Conservation (phyloP, 1,140 invertebrate genomes). For the Drosophila repletoides region DNA sequence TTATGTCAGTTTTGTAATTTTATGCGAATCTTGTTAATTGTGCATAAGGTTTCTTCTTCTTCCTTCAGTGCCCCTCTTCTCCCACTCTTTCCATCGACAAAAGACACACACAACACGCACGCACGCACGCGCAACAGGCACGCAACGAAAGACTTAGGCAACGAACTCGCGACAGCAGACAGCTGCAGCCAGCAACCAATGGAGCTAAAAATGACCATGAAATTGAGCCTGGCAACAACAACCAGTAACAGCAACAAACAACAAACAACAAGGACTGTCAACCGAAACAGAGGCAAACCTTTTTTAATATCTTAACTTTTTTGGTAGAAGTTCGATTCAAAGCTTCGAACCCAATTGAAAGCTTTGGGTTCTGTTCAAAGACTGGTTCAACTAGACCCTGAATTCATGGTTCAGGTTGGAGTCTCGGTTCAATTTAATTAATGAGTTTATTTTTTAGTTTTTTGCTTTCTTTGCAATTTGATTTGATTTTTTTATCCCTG, state of each 20-base stretch:
- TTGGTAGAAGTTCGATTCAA: too few relatives aligned
- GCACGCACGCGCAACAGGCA: constrained; percentile 42
- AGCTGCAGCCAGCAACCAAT: constrained; percentile 42
- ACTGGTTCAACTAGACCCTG: too few relatives aligned
- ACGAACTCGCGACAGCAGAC: constrained; percentile 46
- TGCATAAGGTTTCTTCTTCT: constrained; percentile 42
- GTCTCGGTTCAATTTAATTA: too few relatives aligned
- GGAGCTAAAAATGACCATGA: constrained; percentile 6
- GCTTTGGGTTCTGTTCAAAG: too few relatives aligned
- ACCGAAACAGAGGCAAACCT: too few relatives aligned
- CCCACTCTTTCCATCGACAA: background rate
- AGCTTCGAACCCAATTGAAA: too few relatives aligned
- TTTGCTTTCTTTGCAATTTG: too few relatives aligned
- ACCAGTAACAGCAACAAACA: constrained; percentile 5
- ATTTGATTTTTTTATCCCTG: too few relatives aligned
- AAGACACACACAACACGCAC: background rate
- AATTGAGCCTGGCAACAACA: constrained; percentile 7
- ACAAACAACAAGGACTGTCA: background rate
- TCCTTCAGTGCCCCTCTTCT: background rate
- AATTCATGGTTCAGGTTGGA: too few relatives aligned
- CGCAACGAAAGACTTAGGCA: constrained; percentile 68
- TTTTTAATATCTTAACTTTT: too few relatives aligned
- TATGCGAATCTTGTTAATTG: constrained; percentile 78
- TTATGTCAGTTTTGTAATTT: constrained; percentile 80
- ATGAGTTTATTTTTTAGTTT: too few relatives aligned